phyloP scores from a whole-genome alignment of 2,113 vertebrate species.

The Formicarius rufipectus region DNA sequence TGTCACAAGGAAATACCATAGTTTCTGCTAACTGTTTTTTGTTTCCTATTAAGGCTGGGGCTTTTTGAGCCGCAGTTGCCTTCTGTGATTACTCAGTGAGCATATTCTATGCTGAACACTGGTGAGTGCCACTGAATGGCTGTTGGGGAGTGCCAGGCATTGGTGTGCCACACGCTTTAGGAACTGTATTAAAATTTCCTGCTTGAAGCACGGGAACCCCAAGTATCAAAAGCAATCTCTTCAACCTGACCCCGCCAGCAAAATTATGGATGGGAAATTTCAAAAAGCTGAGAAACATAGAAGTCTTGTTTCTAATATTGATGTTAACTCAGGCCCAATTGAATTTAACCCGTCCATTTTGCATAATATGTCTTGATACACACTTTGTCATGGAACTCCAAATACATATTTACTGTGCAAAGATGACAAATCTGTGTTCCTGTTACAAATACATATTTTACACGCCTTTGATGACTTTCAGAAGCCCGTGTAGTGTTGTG shows the following conservation, averaged over 20 bases:
- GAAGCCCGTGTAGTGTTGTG: neutral
- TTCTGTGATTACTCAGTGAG: neutral
- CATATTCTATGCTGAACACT: neutral
- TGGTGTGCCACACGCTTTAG: rapidly evolving
- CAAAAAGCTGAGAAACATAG: neutral
- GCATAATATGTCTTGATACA: neutral
- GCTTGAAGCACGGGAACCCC: neutral
- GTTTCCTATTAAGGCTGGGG: neutral
- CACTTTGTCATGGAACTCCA: neutral
- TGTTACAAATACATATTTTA: neutral
- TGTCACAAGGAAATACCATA: neutral
- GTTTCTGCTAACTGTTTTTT: neutral
- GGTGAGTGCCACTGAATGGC: neutral
- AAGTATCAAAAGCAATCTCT: neutral
- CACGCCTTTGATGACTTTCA: neutral
- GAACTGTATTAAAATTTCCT: neutral
- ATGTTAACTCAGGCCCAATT: neutral
- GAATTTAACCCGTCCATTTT: slow-evolving; percentile 2
- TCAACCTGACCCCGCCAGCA: neutral
- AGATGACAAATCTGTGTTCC: neutral
- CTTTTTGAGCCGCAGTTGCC: neutral
- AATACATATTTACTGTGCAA: neutral
- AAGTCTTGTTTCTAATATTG: neutral
- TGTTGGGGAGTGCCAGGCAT: rapidly evolving
- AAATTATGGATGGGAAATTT: neutral